Conservation (phyloP, 2,888 invertebrate species). For the Aleiodes alternator region DNA sequence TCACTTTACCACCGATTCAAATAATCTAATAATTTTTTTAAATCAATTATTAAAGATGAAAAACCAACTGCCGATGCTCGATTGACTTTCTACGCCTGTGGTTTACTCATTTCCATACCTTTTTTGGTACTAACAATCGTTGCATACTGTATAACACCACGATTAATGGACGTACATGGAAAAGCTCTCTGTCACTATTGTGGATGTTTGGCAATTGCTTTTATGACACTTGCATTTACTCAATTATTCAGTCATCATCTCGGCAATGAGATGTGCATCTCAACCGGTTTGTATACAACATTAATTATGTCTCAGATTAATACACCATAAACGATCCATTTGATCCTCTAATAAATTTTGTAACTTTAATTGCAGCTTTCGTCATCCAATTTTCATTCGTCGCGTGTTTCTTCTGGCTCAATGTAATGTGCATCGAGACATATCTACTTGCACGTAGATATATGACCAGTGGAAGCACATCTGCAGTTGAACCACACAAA, state of each 20-base stretch:
- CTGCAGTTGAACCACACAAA: slow-evolving; percentile 40
- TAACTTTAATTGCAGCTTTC: slow-evolving; percentile 77
- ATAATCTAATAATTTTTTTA: slow-evolving; percentile 32
- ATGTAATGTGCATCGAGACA: slow-evolving; percentile 82
- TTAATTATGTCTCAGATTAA: slow-evolving; percentile 6
- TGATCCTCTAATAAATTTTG: not conserved
- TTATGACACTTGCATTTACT: slow-evolving; percentile 77
- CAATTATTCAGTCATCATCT: slow-evolving; percentile 78
- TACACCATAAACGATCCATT: not conserved
- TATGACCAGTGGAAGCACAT: slow-evolving; percentile 50
- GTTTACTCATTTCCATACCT: slow-evolving; percentile 73
- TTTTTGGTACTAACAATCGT: slow-evolving; percentile 73
- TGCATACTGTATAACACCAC: slow-evolving; percentile 75
- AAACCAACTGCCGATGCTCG: slow-evolving; percentile 59
- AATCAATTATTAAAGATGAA: slow-evolving; percentile 54
- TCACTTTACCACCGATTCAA: slow-evolving; percentile 12
- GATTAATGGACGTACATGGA: slow-evolving; percentile 78
- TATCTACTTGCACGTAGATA: slow-evolving; percentile 77
- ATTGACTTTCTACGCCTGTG: slow-evolving; percentile 68
- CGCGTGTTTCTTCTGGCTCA: slow-evolving; percentile 83
- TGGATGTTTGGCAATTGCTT: slow-evolving; percentile 78
- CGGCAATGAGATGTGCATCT: slow-evolving; percentile 75
- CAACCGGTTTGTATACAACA: slow-evolving; percentile 65
- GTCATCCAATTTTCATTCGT: slow-evolving; percentile 82
- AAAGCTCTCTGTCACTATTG: slow-evolving; percentile 79